Base-by-base conservation (phyloP, 1,140 invertebrate genomes). In the Brachionus angularis region DNA sequence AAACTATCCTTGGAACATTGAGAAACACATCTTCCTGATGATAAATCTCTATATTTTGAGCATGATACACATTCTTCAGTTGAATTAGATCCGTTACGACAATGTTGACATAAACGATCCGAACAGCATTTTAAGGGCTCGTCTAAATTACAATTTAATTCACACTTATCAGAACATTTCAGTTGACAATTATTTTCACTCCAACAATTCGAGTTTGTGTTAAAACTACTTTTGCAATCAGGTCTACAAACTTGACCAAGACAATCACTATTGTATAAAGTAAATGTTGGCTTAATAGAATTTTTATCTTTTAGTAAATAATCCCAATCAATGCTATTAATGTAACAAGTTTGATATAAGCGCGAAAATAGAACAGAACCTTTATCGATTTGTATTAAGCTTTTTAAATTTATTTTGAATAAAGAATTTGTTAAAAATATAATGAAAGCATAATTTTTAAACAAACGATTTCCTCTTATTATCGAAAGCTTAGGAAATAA, bases 221-320 rank as follows among this genome's bases (percentile, higher is more conserved):
- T 58, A 31, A 21, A 34, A 58, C 53, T 34, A 58, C n/a, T n/a
- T n/a, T n/a, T n/a, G 33, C 53, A 58, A 58, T 58, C 39, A 23
- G 21, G 12, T n/a, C 14, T 14, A 42, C 53, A 58, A n/a, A 23
- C 16, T n/a, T n/a, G n/a, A 23, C n/a, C 39, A 7, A 58, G n/a
- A 27, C 53, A 58, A 8, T 58, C 53, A n/a, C 39, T 58, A n/a
- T 58, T 58, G 36, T 58, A 39, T 21, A 58, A 25, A 58, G 21
- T 58, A 14, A 58, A 23, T 2, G 25, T 12, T 14, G 53, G 53
- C 21, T 39, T 58, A 3, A 34, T 23, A 14, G 18, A 21, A 39
- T 58, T n/a, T n/a, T n/a, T n/a, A n/a, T n/a, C 39, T 23, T 58
- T 58, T 7, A 58, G 34, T 12, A 58, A 23, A 21, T 58, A 36